Conservation (phyloP, 2,113 vertebrate genomes). For the Pyrgilauda ruficollis region DNA sequence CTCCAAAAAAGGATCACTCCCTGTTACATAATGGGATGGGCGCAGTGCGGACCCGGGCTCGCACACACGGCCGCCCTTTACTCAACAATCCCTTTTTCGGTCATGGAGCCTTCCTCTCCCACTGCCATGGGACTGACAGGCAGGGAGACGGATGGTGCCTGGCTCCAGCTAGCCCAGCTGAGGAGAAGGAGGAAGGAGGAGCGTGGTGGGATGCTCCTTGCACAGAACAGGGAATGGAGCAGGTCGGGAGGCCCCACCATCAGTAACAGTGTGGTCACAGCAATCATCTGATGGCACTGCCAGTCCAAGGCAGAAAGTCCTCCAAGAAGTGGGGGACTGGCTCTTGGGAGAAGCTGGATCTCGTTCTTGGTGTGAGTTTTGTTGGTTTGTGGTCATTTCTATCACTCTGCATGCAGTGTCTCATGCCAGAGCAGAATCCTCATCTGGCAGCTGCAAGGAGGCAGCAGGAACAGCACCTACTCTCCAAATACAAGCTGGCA, state of each 20-base stretch:
- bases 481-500: not conserved
- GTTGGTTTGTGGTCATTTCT: not conserved
- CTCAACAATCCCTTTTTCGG: constrained; percentile 83
- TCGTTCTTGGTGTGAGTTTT: not conserved
- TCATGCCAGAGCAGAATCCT: not conserved
- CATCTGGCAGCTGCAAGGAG: not conserved
- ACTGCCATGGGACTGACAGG: constrained; percentile 18
- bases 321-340: not conserved
- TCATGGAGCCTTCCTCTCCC: constrained; percentile 61
- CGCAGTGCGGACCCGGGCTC: not conserved
- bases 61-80: constrained; percentile 22
- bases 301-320: not conserved
- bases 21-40: constrained; percentile 70
- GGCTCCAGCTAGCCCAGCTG: constrained; percentile 32
- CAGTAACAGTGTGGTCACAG: not conserved
- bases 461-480: not conserved
- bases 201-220: not conserved
- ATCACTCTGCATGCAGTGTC: not conserved
- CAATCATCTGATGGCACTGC: rapidly evolving
- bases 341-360: not conserved
- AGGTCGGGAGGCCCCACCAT: not conserved
- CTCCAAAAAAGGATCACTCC: constrained; percentile 63
- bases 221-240: rapidly evolving
- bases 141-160: constrained; percentile 50
- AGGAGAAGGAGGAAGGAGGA: not conserved